phyloP scores from a whole-genome alignment of 2,888 invertebrate species.

The Abscondita cerata region DNA sequence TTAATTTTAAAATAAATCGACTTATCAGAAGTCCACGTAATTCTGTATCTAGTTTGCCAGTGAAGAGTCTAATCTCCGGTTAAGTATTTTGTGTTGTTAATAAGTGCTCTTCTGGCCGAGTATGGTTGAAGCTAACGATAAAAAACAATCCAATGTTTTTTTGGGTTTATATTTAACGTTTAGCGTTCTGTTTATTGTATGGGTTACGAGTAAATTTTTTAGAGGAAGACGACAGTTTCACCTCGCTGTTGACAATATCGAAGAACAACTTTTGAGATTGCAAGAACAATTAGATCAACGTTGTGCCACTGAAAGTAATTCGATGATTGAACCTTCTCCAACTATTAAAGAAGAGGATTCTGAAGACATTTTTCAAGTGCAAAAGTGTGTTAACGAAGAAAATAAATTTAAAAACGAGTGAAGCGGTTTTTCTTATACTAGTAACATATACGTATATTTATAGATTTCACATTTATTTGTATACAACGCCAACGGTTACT shows the following conservation, averaged over 20 bases:
- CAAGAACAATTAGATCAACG: constrained; percentile 43
- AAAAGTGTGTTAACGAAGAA: not conserved
- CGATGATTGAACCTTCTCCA: constrained; percentile 10
- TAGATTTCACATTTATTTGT: constrained; percentile 5
- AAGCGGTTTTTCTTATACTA: not conserved
- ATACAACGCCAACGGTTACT: constrained; percentile 11
- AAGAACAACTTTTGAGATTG: constrained; percentile 53
- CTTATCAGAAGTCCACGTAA: constrained; percentile 23
- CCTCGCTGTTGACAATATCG: constrained; percentile 52
- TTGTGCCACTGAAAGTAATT: constrained; percentile 30
- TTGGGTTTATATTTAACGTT: constrained; percentile 43
- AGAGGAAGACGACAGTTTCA: constrained; percentile 50
- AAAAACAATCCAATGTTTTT: constrained; percentile 17
- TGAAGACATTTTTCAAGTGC: not conserved
- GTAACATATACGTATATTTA: not conserved
- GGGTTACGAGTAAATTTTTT: constrained; percentile 50
- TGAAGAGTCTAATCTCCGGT: no score
- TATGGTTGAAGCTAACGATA: constrained; percentile 18
- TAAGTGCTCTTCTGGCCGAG: no score
- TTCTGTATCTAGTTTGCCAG: not conserved
- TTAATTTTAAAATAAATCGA: constrained; percentile 29
- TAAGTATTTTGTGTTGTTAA: no score
- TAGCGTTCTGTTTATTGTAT: constrained; percentile 49
- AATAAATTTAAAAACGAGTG: not conserved
- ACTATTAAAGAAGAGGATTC: not conserved